phyloP scores from a whole-genome alignment of 2,797 vertebrate genomes.

The Nasua narica region DNA sequence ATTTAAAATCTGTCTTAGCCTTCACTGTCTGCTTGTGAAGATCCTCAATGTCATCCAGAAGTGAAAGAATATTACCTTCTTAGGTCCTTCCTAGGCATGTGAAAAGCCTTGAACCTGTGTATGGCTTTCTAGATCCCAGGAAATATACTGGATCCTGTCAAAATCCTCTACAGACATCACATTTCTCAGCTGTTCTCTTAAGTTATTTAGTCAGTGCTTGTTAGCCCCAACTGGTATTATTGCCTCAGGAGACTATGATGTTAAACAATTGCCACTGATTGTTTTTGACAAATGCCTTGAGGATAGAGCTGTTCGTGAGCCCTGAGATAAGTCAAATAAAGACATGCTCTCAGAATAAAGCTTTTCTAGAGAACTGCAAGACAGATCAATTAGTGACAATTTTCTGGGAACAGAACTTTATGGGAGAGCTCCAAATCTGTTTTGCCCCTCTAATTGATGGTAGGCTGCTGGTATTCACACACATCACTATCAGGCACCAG shows the following conservation, averaged over 20 bases:
- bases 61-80: background rate
- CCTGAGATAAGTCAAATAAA: background rate
- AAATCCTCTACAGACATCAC: background rate
- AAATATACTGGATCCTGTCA: background rate
- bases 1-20: background rate
- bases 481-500: background rate
- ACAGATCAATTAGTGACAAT: background rate
- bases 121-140: background rate
- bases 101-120: background rate
- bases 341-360: background rate
- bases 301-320: background rate
- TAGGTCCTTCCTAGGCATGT: background rate
- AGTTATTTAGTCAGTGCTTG: background rate
- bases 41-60: background rate
- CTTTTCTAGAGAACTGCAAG: background rate
- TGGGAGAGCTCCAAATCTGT: background rate
- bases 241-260: background rate
- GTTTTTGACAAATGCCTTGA: conserved; percentile 17
- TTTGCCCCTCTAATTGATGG: background rate
- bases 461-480: background rate
- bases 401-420: background rate
- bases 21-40: background rate
- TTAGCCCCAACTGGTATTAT: background rate
- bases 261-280: background rate
- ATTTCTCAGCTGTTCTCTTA: background rate